A percentile compares a stretch with the other conserved stretches of the same genome.
phyloP scores from a whole-genome alignment of 2,888 invertebrate genomes.

The Bombylius discolor region DNA sequence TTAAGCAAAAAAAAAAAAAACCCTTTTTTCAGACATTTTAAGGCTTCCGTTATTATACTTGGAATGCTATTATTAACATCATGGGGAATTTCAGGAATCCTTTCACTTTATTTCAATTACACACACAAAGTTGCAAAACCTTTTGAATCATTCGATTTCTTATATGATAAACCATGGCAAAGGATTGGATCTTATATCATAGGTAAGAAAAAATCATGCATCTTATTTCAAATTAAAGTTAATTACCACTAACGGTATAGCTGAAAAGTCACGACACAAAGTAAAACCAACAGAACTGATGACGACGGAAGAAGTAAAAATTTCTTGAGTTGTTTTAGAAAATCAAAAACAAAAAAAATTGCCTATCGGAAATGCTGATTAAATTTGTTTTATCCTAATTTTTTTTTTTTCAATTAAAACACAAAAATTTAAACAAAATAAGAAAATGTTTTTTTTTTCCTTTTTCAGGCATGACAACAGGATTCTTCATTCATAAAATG shows the following conservation, averaged over 20 bases:
- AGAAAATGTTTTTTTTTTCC: background rate
- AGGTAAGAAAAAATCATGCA: slow-evolving; percentile 38
- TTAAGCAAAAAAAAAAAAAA: too few species aligned
- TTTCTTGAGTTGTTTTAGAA: too few species aligned
- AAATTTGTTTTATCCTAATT: background rate
- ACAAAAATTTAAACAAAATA: too few species aligned
- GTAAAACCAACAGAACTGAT: too few species aligned
- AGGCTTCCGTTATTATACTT: slow-evolving; percentile 45
- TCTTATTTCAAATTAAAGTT: too few species aligned
- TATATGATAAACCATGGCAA: slow-evolving; percentile 77
- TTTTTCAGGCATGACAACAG: slow-evolving; percentile 49
- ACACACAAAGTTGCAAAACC: slow-evolving; percentile 63
- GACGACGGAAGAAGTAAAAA: too few species aligned
- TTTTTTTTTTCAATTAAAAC: background rate
- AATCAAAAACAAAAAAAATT: too few species aligned
- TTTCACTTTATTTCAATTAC: slow-evolving; percentile 62
- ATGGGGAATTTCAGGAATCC: slow-evolving; percentile 61
- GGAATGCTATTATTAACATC: slow-evolving; percentile 53
- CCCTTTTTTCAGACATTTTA: slow-evolving; percentile 39
- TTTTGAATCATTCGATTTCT: slow-evolving; percentile 67
- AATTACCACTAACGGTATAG: too few species aligned
- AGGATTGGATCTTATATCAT: slow-evolving; percentile 68
- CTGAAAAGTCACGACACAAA: too few species aligned
- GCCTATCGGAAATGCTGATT: too few species aligned
- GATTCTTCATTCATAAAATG: slow-evolving; percentile 56